Conservation (phyloP, 92 coral and sea anemone genomes). For the Epizoanthus illoricatus region DNA sequence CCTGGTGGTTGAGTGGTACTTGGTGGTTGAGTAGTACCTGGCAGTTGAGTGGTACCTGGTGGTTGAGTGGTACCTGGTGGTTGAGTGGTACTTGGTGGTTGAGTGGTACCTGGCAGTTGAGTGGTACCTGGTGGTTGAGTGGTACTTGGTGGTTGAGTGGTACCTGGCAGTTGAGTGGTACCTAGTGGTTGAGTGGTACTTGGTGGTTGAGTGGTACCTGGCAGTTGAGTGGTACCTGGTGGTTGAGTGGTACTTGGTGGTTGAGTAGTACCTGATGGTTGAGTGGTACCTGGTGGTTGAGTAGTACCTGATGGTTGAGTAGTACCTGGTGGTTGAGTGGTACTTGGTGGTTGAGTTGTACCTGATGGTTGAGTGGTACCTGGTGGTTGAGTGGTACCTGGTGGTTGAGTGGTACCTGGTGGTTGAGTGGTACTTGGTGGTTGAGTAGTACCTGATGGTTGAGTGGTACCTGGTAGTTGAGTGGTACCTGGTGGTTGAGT, state of each 20-base stretch:
- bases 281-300: not conserved
- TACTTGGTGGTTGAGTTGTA: constrained; percentile 4
- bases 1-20: not conserved
- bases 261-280: not conserved
- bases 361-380: constrained; percentile 1
- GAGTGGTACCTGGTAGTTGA: constrained; percentile 10
- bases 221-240: not conserved
- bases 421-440: not conserved
- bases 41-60: constrained; percentile 8
- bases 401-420: not conserved
- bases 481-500: not conserved
- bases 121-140: constrained; percentile 3
- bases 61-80: constrained; percentile 16
- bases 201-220: constrained; percentile 1
- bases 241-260: not conserved
- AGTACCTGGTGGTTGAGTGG: constrained; percentile 6
- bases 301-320: constrained; percentile 1
- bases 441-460: constrained; percentile 20
- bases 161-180: not conserved
- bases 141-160: constrained; percentile 19
- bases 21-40: not conserved
- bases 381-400: not conserved
- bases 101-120: not conserved
- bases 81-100: constrained; percentile 14
- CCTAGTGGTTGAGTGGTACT: constrained; percentile 11